Conservation (phyloP, 1,140 invertebrate species). For the Chelonus insularis region DNA sequence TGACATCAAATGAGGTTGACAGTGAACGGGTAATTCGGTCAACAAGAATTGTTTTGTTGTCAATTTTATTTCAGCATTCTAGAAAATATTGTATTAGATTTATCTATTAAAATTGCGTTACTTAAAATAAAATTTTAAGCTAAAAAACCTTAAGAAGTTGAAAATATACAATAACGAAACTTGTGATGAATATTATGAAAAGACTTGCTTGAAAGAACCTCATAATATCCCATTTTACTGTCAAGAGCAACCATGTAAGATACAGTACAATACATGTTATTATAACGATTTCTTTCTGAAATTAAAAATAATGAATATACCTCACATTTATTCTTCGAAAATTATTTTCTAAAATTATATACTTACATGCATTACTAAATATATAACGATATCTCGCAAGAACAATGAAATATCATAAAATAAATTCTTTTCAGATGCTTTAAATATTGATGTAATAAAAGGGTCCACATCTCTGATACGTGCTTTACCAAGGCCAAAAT, state of each 20-base stretch:
- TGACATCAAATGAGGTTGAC: constrained; percentile 38
- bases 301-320: constrained; percentile 21
- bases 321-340: not conserved
- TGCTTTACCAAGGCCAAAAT: constrained; percentile 35
- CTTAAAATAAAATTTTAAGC: constrained; percentile 15
- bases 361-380: constrained; percentile 35
- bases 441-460: constrained; percentile 39
- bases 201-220: constrained; percentile 32
- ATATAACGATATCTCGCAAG: constrained; percentile 16
- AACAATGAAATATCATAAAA: constrained; percentile 15
- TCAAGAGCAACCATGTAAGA: constrained; percentile 20
- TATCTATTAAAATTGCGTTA: not conserved
- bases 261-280: constrained; percentile 24
- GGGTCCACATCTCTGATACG: constrained; percentile 43
- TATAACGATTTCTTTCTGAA: constrained; percentile 37
- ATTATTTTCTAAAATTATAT: constrained; percentile 1
- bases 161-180: constrained; percentile 45
- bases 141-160: constrained; percentile 41
- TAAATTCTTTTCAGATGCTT: constrained; percentile 20
- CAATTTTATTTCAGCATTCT: constrained; percentile 46
- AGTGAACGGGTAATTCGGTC: constrained; percentile 35
- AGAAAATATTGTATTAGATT: constrained; percentile 1
- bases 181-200: constrained; percentile 34
- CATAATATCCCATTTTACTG: constrained; percentile 26
- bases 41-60: constrained; percentile 35